Base-by-base conservation (phyloP, 2,113 vertebrate genomes). In the Grammomys surdaster region DNA sequence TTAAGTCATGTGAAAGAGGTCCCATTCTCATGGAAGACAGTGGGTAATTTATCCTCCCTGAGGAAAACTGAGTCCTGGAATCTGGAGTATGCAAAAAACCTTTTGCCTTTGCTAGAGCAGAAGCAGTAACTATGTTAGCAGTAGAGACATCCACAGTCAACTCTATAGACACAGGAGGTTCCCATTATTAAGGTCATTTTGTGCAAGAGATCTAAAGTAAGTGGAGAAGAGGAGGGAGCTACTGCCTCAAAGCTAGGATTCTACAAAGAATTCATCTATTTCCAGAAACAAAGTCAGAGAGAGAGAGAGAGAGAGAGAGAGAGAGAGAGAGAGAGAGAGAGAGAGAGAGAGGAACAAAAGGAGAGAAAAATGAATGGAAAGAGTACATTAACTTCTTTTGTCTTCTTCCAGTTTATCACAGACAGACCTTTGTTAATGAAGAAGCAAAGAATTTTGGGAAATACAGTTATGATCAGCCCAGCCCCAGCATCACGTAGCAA, bases 281-380 rank as follows among this genome's bases (percentile, higher is more conserved):
- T 87, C 3, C 2, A 87, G 22, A 65, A 93, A 67, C 14, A 87
- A 3, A 73, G 28, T 1, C 2, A 90, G 3, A 78, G 80, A 33
- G 51, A 11, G 51, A 51, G 51, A 7, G 2, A 43, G 43, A 36
- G 19, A 51, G 5, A 43, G 6, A 16, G 13, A 20, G 20, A 7
- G 2, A 20, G 0, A 10, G 3, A 4, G 43, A 6, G 43, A 9
- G 73, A 22, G 36, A 76, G 19, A 19, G 11, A 54, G n/a, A 7
- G 1, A 24, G 73, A 20, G 46, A 11, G 56, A 7, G 69, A 24
- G 46, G n/a, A 26, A 0, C 7, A 14, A 9, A 70, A 5, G 17
- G 2, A 14, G 5, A 51, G 43, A 58, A 40, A 70, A 17, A 72
- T 5, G 58, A 40, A 31, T 0, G 63, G 24, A 20, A 28, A 28